Evolutionary conservation across 2,113 vertebrate species (phyloP).

Genomic region (Tetraodon nigroviridis): DNA sequence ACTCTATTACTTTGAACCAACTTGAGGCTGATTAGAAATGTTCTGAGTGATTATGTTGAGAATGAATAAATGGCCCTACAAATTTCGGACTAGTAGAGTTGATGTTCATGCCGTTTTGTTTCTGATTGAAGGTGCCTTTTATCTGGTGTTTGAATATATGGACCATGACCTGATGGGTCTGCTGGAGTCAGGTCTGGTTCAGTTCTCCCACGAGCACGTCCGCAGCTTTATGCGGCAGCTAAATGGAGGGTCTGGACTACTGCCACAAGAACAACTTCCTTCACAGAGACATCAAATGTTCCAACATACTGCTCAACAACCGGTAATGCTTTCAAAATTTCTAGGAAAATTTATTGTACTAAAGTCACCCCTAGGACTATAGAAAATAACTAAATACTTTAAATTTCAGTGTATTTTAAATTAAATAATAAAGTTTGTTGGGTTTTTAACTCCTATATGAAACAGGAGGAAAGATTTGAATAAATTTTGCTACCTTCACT

Average conservation of each 20-base stretch:
- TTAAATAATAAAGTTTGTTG: no score
- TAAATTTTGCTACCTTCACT: background rate
- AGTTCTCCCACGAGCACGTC: slow-evolving; percentile 96
- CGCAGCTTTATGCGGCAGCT: slow-evolving; percentile 98
- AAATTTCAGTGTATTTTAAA: no score
- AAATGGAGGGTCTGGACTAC: slow-evolving; percentile 96
- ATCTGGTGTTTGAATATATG: slow-evolving; percentile 99
- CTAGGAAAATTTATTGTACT: no score
- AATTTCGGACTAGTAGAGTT: no score
- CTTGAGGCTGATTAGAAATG: no score
- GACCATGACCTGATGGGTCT: slow-evolving; percentile 99
- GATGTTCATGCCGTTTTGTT: background rate
- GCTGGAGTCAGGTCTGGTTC: slow-evolving; percentile 94
- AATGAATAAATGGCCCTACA: no score
- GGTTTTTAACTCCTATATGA: no score
- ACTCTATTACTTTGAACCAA: no score
- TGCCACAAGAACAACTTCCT: slow-evolving; percentile 99
- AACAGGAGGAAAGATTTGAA: no score
- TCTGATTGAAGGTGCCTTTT: slow-evolving; percentile 83
- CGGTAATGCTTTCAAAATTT: slow-evolving; percentile 68
- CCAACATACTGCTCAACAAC: slow-evolving; percentile 97
- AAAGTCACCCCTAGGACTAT: no score
- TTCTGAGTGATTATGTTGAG: no score
- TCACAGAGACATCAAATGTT: slow-evolving; percentile 97
- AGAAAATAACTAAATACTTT: no score